Evolutionary conservation across 2,797 vertebrate genomes (phyloP).

Genomic region (Rhynchonycteris naso): DNA sequence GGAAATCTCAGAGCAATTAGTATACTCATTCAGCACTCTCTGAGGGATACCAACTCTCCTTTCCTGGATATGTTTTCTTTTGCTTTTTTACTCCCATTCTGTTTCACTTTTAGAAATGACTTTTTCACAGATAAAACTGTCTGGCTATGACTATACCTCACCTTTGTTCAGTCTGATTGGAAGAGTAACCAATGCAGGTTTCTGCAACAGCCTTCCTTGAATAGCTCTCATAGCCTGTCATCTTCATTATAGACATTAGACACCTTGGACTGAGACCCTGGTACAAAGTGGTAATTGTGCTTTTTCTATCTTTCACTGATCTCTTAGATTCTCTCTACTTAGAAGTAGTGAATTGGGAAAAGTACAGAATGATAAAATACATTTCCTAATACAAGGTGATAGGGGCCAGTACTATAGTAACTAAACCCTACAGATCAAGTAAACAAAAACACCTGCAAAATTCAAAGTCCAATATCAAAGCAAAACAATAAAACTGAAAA

Average conservation of each 20-base stretch:
- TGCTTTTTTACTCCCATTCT: neutral
- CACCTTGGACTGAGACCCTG: neutral
- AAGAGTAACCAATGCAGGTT: neutral
- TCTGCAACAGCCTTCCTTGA: neutral
- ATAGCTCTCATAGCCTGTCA: neutral
- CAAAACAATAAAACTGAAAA: slow-evolving; percentile 6
- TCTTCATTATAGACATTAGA: neutral
- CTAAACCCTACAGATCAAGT: neutral
- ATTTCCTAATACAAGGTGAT: neutral
- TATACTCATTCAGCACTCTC: neutral
- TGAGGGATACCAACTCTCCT: neutral
- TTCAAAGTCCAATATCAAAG: neutral
- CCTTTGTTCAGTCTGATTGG: neutral
- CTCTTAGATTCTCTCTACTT: neutral
- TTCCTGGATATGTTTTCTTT: neutral
- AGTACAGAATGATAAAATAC: neutral
- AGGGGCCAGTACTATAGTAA: neutral
- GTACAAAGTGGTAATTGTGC: neutral
- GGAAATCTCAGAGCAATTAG: neutral
- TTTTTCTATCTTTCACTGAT: neutral
- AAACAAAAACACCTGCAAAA: neutral
- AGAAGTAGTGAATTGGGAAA: neutral
- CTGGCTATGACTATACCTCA: neutral
- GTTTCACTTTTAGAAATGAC: slow-evolving; percentile 8
- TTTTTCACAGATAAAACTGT: neutral